Evolutionary conservation across 2,113 vertebrate genomes (phyloP), one percentile per base, ranked within the genome.

Genomic region (Eclectus roratus): DNA sequence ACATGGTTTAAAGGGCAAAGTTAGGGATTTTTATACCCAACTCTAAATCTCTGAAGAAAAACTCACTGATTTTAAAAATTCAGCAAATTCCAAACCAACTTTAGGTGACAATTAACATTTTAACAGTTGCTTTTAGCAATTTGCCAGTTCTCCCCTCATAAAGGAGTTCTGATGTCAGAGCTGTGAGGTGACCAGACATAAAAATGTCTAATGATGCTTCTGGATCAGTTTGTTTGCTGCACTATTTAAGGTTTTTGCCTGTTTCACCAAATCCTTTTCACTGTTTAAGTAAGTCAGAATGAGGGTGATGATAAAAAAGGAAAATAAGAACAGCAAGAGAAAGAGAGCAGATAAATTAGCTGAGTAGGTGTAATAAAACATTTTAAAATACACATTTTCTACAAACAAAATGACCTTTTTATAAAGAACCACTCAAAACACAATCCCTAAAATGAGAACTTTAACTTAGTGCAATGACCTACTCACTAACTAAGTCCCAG

Each of bases 231-330:
- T 99, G 97, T 98, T 99, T 83, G 99, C 99, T 92, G 98, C 97
- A 13, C 98, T 99, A 96, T 98, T 99, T 98, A 99, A 98, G 98
- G 97, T 99, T 97, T 98, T 98, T 98, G 99, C 99, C 98, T 99
- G 99, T 98, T 99, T 99, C 98, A 99, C 98, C 98, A 99, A 98
- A 98, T 99, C 98, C 98, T 99, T 99, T 98, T 99, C 99, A 97
- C 99, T 99, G 94, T 92, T 8, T 91, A 90, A 94, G 64, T 92
- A 81, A 93, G 68, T 73, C 68, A 95, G 89, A 96, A 97, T 47
- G 95, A 97, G 91, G 87, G 89, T 44, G 93, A 94, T 86, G 85
- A 88, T 65, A 91, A 91, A 91, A 94, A 19, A 11, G 73, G 49
- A 81, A 95, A 91, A 88, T 61, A 93, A 91, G 25, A 92, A 95